Conservation (phyloP, 2,888 invertebrate species). For the Rhaphigaster nebulosa region DNA sequence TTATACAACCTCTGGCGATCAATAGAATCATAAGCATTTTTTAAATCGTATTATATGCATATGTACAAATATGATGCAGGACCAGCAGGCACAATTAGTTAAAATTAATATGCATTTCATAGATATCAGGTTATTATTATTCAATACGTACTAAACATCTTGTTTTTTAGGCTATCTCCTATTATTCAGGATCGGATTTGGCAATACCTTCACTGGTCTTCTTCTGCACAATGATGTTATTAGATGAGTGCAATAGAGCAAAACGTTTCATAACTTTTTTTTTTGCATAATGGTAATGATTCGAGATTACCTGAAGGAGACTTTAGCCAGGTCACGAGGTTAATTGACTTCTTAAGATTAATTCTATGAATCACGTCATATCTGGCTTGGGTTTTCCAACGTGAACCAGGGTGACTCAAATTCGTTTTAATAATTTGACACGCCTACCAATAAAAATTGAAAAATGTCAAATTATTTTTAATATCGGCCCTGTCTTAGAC, state of each 20-base stretch:
- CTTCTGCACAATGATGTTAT: background rate
- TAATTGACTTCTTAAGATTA: background rate
- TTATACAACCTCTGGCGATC: too few species aligned
- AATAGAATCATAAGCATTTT: too few species aligned
- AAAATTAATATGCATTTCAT: too few species aligned
- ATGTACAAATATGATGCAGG: too few species aligned
- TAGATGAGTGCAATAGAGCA: background rate
- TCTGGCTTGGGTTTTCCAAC: background rate
- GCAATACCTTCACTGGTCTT: background rate
- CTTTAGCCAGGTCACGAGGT: background rate
- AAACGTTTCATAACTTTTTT: background rate
- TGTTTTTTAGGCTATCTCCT: too few species aligned
- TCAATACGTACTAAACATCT: too few species aligned
- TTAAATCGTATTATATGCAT: too few species aligned
- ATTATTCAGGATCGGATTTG: background rate
- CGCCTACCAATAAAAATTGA: too few species aligned
- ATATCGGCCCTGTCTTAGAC: too few species aligned
- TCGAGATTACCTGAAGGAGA: background rate
- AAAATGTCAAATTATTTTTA: too few species aligned
- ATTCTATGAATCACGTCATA: background rate
- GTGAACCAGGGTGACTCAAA: background rate
- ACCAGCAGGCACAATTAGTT: too few species aligned
- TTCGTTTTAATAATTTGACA: background rate
- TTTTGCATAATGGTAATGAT: conserved; percentile 19
- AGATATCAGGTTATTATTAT: too few species aligned